Evolutionary conservation across 1,140 invertebrate species (phyloP).

Genomic region (Brachystomella parvula): DNA sequence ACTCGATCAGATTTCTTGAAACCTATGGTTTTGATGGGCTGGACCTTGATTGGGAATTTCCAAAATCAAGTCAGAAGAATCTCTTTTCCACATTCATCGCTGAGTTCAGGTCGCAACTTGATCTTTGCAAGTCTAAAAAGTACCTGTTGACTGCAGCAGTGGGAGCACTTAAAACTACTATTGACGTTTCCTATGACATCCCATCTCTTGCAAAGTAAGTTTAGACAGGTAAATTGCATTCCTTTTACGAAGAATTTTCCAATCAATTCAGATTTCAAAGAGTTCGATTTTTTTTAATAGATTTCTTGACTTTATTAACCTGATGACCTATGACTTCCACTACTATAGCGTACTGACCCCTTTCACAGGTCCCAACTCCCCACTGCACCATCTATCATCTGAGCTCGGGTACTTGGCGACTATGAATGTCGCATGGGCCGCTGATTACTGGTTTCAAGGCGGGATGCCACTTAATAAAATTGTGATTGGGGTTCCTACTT

Average conservation of each 20-base stretch:
- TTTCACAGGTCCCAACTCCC: conserved; percentile 73
- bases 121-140: conserved; percentile 42
- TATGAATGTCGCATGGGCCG: conserved; percentile 74
- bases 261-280: conserved; percentile 22
- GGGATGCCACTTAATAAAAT: conserved; percentile 77
- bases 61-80: conserved; percentile 45
- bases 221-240: conserved; percentile 35
- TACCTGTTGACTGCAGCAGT: conserved; percentile 60
- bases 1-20: conserved; percentile 54
- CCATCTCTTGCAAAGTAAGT: conserved; percentile 63
- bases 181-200: conserved; percentile 67
- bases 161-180: conserved; percentile 61
- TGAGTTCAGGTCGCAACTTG: conserved; percentile 55
- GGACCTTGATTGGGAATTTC: conserved; percentile 82
- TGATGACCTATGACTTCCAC: conserved; percentile 87
- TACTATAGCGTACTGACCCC: conserved; percentile 65
- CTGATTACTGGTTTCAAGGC: conserved; percentile 65
- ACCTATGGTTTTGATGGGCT: conserved; percentile 65
- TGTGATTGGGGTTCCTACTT: conserved; percentile 79
- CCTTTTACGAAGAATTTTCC: conserved; percentile 16
- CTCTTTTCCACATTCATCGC: conserved; percentile 63
- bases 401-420: conserved; percentile 61
- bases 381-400: conserved; percentile 53
- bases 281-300: conserved; percentile 44
- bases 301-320: conserved; percentile 70